phyloP scores from a whole-genome alignment of 2,797 vertebrate species.

The Antrozous pallidus region DNA sequence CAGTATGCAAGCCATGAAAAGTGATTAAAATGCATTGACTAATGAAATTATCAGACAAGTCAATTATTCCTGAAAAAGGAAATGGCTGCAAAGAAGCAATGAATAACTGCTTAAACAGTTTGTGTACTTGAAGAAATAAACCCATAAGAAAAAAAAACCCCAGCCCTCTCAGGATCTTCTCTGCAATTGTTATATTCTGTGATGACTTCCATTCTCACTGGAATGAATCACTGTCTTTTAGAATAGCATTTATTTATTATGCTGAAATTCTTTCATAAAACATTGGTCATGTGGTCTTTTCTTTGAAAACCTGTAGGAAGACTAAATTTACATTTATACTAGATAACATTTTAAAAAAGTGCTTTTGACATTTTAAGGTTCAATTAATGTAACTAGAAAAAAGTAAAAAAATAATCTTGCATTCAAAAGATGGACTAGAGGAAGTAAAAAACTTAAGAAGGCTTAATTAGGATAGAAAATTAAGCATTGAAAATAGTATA shows the following conservation, averaged over 20 bases:
- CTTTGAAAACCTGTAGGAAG: conserved; percentile 25
- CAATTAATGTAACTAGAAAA: conserved; percentile 19
- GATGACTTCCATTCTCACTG: not conserved
- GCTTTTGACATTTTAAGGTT: conserved; percentile 33
- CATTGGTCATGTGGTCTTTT: not conserved
- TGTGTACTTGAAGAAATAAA: conserved; percentile 14
- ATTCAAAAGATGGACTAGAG: not conserved
- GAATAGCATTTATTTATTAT: not conserved
- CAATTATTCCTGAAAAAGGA: conserved; percentile 1
- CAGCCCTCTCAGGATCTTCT: not conserved
- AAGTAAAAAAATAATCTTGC: not conserved
- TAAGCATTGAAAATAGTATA: not conserved
- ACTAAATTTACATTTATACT: conserved; percentile 17
- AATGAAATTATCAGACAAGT: conserved; percentile 20
- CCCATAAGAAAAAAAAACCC: not conserved
- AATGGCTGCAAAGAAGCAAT: conserved; percentile 9
- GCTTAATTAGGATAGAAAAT: conserved; percentile 6
- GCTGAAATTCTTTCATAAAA: not conserved
- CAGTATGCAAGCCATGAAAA: not conserved
- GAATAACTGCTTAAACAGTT: not conserved
- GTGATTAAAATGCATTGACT: not conserved
- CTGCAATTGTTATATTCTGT: not conserved
- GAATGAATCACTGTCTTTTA: not conserved
- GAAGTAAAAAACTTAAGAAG: not conserved
- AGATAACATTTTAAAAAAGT: conserved; percentile 26